Evolutionary conservation across 1,140 invertebrate species (phyloP), one percentile per base, ranked within the genome.

Genomic region (Drosophila aff.): DNA sequence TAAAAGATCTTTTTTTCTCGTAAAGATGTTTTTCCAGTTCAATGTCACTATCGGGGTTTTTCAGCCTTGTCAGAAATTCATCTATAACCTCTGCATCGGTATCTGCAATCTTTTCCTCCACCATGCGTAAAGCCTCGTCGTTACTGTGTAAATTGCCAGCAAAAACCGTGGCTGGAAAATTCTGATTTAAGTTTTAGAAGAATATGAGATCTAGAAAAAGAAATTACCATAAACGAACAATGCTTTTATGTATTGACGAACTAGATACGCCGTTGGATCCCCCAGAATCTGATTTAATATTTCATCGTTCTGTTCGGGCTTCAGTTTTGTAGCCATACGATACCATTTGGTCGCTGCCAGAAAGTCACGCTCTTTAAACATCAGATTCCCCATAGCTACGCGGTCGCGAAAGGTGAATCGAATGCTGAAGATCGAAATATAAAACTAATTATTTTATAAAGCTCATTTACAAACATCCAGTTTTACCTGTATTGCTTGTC

Each of bases 271-370:
- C 2, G 38, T 9, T 2, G 65, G 58, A 31, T 76, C 16, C 8
- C 66, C 77, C 4, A 84, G n/a, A 8, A 73, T 7, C 36, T 44
- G 15, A 11, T 49, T 58, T 1, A 67, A 66, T 16, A 18, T 2
- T 1, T 58, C 2, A 3, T 23, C 18, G 6, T 65, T 8, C 0
- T 41, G 40, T 16, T 79, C 21, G 2, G 9, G 4, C 3, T 55
- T 16, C 1, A 16, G 18, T 11, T 77, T 66, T 0, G 47, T 10
- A 2, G 63, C 73, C 21, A 63, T 57, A 1, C 67, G 77, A 61
- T 84, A 84, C 81, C 81, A 84, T n/a, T 68, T 43, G 8, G 49
- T n/a, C 3, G 81, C 66, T 13, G 73, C 59, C 1, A 40, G 46
- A 18, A 62, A 84, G 15, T 84, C 55, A 8, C 43, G 40, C 2